Evolutionary conservation across 2,888 invertebrate species (phyloP), one percentile per base, ranked within the genome.

Genomic region (Pollenia labialis): DNA sequence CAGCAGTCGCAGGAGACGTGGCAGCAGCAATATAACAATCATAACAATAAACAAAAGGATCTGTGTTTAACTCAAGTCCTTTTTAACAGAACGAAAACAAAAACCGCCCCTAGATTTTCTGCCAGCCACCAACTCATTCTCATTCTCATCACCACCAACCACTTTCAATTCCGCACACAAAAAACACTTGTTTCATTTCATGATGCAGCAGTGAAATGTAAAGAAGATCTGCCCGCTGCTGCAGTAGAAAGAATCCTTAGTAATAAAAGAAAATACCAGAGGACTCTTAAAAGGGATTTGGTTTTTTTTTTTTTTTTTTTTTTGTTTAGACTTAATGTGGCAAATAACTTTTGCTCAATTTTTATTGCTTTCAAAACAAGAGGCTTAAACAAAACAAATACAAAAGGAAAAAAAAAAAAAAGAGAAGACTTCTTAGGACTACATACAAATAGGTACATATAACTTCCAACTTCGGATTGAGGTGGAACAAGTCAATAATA

Each of bases 341-440:
- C 87, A 87, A 87, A 87, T 87, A 87, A 87, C 87, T 84, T 87
- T 87, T 87, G 84, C 84, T 84, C 77, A 81, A 72, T 84, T 81
- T 91, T 91, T 91, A 92, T 91, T 92, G 91, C 91, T 89, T 89
- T 88, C 87, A 90, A 90, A 92, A 91, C 91, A 91, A 91, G 90
- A 89, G 91, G 91, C 92, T 91, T 92, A 91, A 90, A 89, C 90
- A 85, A 87, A 87, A 74, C 62, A 87, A 87, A 87, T 80, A 87
- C 72, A 75, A 83, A 56, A 64, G 48, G n/a, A n/a, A 74, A 74
- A 81, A n/a, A 32, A 8, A 77, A 76, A 64, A 56, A 75, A 64
- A 44, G 9, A 44, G 48, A 68, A 50, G 14, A 48, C 71, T 76
- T 40, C 46, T 52, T 42, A 23, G 64, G 16, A 69, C 23, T 50